Conservation (phyloP, 2,888 invertebrate species). For the Acrocera orbiculus region DNA sequence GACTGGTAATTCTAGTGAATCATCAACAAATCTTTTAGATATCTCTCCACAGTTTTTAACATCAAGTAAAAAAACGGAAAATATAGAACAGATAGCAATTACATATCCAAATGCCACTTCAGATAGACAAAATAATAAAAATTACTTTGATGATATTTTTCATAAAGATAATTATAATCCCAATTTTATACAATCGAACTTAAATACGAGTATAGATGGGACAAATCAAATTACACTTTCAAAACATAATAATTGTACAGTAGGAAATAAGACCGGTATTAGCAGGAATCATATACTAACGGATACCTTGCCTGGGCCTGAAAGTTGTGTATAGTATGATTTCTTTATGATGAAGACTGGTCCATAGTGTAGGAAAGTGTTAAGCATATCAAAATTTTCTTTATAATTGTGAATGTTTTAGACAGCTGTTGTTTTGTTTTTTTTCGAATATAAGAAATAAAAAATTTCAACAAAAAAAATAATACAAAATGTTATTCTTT, state of each 20-base stretch:
- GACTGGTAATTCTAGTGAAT: too few relatives aligned
- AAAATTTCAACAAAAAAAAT: too few relatives aligned
- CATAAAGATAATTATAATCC: too few relatives aligned
- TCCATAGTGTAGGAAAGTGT: too few relatives aligned
- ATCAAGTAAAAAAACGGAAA: conserved; percentile 3
- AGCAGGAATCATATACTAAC: conserved; percentile 63
- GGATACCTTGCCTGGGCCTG: conserved; percentile 71
- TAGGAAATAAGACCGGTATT: conserved; percentile 25
- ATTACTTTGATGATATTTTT: too few relatives aligned
- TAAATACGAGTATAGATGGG: conserved; percentile 13
- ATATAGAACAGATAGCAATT: conserved; percentile 6
- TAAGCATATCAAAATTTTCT: too few relatives aligned
- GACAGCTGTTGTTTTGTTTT: too few relatives aligned
- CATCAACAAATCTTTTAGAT: conserved; percentile 1
- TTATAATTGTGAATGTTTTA: too few relatives aligned
- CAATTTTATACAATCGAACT: too few relatives aligned
- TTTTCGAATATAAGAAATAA: too few relatives aligned
- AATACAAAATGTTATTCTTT: too few relatives aligned
- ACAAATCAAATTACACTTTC: conserved; percentile 10
- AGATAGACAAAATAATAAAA: conserved; percentile 10
- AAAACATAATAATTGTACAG: conserved; percentile 9
- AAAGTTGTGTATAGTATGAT: conserved; percentile 59
- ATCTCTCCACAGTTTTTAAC: conserved; percentile 9
- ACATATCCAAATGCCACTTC: conserved; percentile 8
- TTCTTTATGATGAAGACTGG: too few relatives aligned